Conservation (phyloP, 2,888 invertebrate genomes). For the Leptinotarsa tumamoca region DNA sequence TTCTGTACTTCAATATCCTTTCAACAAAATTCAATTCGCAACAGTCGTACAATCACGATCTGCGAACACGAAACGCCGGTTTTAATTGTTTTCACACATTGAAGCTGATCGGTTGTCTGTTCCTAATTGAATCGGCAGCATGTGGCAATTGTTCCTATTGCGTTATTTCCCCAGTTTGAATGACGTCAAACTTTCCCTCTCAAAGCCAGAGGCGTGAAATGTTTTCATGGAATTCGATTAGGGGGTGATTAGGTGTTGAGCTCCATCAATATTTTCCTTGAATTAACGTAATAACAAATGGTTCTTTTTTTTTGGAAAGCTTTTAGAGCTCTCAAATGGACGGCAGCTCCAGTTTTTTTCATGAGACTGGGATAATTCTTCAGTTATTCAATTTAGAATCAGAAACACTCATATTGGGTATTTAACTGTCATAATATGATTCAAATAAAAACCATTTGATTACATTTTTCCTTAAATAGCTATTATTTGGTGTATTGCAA, state of each 20-base stretch:
- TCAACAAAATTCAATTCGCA: too few relatives aligned
- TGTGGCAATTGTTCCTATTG: constrained; percentile 4
- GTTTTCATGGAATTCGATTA: not conserved
- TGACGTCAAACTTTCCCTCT: constrained; percentile 4
- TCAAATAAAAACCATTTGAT: too few relatives aligned
- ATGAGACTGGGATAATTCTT: too few relatives aligned
- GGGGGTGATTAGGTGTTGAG: not conserved
- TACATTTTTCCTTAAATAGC: too few relatives aligned
- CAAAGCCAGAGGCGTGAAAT: not conserved
- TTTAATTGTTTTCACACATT: constrained; percentile 14
- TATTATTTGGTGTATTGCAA: too few relatives aligned
- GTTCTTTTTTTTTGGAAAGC: too few relatives aligned
- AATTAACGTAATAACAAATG: not conserved
- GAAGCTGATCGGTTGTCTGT: constrained; percentile 16
- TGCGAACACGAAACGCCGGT: constrained; percentile 3
- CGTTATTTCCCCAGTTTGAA: not conserved
- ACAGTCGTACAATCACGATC: not conserved
- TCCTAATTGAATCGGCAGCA: constrained; percentile 17
- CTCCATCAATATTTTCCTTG: not conserved
- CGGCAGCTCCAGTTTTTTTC: too few relatives aligned
- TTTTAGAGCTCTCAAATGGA: too few relatives aligned
- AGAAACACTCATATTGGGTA: too few relatives aligned
- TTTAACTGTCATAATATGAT: too few relatives aligned
- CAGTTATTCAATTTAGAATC: too few relatives aligned
- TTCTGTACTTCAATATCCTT: too few relatives aligned